A percentile compares a stretch with the other conserved stretches of the same genome.
These are phyloP conservation scores for Anabas testudineus DNA, from an alignment of 2,797 vertebrate species.

Conservation along the genomic window DNA sequence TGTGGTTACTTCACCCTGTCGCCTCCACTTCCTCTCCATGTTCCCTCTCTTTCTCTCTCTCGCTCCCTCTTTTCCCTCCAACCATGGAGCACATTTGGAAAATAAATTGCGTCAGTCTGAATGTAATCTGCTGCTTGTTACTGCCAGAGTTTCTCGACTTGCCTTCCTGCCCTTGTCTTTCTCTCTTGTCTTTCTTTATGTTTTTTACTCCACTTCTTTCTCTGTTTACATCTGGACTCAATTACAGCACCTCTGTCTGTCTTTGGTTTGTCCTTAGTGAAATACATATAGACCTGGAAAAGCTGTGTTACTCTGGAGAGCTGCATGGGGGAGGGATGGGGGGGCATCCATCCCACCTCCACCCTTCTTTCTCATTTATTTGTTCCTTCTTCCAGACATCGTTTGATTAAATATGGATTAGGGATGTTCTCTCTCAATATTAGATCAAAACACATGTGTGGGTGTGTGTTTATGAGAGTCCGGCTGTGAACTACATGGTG, in stretches of 20 bases:
- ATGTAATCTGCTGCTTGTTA: slow-evolving; percentile 66
- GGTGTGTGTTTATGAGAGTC: slow-evolving; percentile 21
- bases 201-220: neutral
- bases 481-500: slow-evolving; percentile 9
- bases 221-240: slow-evolving; percentile 68
- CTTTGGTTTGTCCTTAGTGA: slow-evolving; percentile 42
- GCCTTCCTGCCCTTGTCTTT: slow-evolving; percentile 42
- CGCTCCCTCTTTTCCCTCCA: slow-evolving; percentile 24
- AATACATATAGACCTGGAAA: slow-evolving; percentile 25
- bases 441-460: slow-evolving; percentile 23
- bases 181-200: slow-evolving; percentile 33
- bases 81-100: slow-evolving; percentile 56
- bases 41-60: slow-evolving; percentile 27
- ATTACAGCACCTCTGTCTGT: slow-evolving; percentile 52
- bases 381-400: slow-evolving; percentile 30
- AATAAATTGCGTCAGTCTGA: slow-evolving; percentile 66
- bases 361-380: slow-evolving; percentile 31
- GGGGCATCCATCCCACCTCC: slow-evolving; percentile 20
- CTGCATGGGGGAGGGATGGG: slow-evolving; percentile 10
- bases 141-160: slow-evolving; percentile 43
- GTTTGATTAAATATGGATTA: slow-evolving; percentile 54
- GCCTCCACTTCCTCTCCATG: slow-evolving; percentile 64
- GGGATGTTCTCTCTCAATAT: slow-evolving; percentile 15
- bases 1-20: slow-evolving; percentile 65
- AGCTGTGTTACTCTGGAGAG: slow-evolving; percentile 38